Evolutionary conservation across 1,140 invertebrate species (phyloP).

Genomic region (Mycetomoellerius zeteki): DNA sequence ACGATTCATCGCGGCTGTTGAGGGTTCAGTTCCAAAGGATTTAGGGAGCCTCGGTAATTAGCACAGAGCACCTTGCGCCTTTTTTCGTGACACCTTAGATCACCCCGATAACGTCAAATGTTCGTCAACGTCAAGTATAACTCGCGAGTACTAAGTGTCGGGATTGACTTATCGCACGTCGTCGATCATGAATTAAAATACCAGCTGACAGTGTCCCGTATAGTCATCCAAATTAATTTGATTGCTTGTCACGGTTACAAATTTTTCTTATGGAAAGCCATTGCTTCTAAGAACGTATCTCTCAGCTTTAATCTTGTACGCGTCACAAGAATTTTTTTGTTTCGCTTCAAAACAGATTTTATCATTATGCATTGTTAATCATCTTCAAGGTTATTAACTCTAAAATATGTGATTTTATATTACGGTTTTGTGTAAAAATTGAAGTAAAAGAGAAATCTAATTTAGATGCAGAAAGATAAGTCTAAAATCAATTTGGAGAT

Average conservation of each 20-base stretch:
- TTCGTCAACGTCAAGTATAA: slow-evolving; percentile 30
- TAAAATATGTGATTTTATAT: neutral
- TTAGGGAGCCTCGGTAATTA: slow-evolving; percentile 34
- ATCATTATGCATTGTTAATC: slow-evolving; percentile 18
- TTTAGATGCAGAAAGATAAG: neutral
- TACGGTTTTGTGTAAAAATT: neutral
- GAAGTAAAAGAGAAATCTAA: neutral
- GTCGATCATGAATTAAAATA: slow-evolving; percentile 54
- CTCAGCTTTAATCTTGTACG: slow-evolving; percentile 28
- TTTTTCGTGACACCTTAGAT: slow-evolving; percentile 22
- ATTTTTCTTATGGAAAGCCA: slow-evolving; percentile 12
- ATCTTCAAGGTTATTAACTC: slow-evolving; percentile 12
- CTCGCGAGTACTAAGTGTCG: neutral
- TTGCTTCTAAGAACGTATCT: slow-evolving; percentile 1
- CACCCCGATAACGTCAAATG: slow-evolving; percentile 13
- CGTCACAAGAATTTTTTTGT: slow-evolving; percentile 20
- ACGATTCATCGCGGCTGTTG: slow-evolving; percentile 25
- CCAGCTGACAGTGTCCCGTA: slow-evolving; percentile 47
- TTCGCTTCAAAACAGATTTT: slow-evolving; percentile 15
- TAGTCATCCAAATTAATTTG: slow-evolving; percentile 58
- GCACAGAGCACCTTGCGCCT: slow-evolving; percentile 35
- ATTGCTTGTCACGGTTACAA: slow-evolving; percentile 23
- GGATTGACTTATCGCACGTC: slow-evolving; percentile 47
- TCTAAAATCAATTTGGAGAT: neutral
- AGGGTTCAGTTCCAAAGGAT: slow-evolving; percentile 31